Conservation (phyloP, 2,113 vertebrate genomes). For the Leptodactylus fuscus region DNA sequence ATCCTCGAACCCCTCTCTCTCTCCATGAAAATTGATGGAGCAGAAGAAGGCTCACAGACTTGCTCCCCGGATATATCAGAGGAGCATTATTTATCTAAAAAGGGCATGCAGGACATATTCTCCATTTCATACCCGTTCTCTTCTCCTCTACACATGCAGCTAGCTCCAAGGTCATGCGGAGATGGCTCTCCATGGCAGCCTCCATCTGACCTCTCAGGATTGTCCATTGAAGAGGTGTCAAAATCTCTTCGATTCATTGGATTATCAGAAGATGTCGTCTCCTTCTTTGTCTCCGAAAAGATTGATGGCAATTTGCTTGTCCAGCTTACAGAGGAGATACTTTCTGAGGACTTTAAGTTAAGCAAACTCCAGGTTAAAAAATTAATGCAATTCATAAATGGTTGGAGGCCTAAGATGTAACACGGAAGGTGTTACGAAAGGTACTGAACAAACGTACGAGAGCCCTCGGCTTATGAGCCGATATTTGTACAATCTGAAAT, state of each 20-base stretch:
- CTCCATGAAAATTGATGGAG: constrained; percentile 75
- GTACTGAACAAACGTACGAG: constrained; percentile 59
- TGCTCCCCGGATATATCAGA: constrained; percentile 72
- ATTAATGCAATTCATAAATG: constrained; percentile 95
- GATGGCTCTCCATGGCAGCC: constrained; percentile 89
- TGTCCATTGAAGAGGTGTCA: constrained; percentile 93
- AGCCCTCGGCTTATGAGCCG: constrained; percentile 61
- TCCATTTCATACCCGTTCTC: constrained; percentile 77
- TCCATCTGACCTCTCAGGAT: constrained; percentile 85
- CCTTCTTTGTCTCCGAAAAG: constrained; percentile 91
- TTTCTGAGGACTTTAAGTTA: constrained; percentile 95
- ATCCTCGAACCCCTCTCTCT: constrained; percentile 70
- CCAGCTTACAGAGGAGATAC: constrained; percentile 95
- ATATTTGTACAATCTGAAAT: constrained; percentile 70
- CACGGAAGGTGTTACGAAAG: constrained; percentile 53
- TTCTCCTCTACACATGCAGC: constrained; percentile 70
- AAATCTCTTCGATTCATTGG: constrained; percentile 92
- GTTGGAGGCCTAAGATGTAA: constrained; percentile 97
- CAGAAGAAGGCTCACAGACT: constrained; percentile 71
- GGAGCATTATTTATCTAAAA: constrained; percentile 75
- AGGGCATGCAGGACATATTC: constrained; percentile 74
- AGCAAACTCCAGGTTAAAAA: constrained; percentile 98
- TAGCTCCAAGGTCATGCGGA: constrained; percentile 77
- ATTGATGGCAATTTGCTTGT: constrained; percentile 95
- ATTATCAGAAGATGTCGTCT: constrained; percentile 87